phyloP scores from a whole-genome alignment of 2,888 invertebrate genomes.

The Drosophila yooni region DNA sequence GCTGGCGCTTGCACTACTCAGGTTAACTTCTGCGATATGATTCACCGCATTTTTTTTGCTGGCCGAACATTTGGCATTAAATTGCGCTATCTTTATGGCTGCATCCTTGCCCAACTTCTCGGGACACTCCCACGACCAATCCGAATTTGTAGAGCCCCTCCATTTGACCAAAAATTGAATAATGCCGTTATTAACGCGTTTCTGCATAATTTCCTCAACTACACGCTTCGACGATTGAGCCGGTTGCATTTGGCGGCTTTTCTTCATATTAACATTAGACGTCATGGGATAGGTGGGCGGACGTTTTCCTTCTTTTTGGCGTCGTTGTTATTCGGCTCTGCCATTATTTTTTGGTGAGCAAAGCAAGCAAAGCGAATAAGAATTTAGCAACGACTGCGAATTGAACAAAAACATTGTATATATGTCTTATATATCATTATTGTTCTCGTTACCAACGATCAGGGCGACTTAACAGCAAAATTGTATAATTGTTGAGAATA shows the following conservation, averaged over 20 bases:
- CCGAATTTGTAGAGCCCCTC: conserved; percentile 17
- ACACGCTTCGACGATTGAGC: too few species aligned
- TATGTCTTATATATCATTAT: neutral
- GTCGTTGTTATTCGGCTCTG: neutral
- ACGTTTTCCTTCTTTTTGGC: neutral
- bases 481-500: neutral
- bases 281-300: too few species aligned
- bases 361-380: neutral
- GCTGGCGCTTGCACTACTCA: neutral
- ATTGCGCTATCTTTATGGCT: conserved; percentile 34
- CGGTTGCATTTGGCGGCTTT: neutral
- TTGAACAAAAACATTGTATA: neutral
- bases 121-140: conserved; percentile 48
- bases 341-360: neutral
- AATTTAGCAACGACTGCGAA: neutral
- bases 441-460: neutral
- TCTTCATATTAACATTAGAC: neutral
- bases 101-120: conserved; percentile 34
- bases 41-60: fast-evolving
- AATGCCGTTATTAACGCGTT: neutral
- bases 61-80: conserved; percentile 19
- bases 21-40: neutral
- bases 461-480: neutral
- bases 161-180: conserved; percentile 38
- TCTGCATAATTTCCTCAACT: neutral